Evolutionary conservation across 1,140 invertebrate genomes (phyloP).

Genomic region (Scaptodrosophila lebanonensis): DNA sequence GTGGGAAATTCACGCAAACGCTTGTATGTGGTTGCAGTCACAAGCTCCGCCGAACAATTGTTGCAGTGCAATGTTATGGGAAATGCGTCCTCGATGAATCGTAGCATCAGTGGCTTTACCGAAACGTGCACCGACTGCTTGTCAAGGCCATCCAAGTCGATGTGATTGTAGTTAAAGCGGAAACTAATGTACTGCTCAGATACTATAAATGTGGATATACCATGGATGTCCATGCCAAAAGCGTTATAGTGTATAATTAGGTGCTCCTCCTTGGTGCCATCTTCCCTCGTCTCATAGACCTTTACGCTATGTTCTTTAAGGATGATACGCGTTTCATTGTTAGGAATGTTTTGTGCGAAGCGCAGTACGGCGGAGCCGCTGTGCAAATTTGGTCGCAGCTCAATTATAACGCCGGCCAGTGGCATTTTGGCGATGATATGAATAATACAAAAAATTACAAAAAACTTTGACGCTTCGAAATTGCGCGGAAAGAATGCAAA

Average conservation of each 20-base stretch:
- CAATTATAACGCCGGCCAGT: constrained; percentile 40
- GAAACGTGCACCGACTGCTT: constrained; percentile 3
- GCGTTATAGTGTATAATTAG: constrained; percentile 29
- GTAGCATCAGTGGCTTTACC: constrained; percentile 10
- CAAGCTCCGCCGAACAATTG: constrained; percentile 27
- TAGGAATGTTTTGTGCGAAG: constrained; percentile 26
- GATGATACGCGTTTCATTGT: constrained; percentile 32
- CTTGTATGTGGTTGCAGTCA: constrained; percentile 15
- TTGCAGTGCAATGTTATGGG: constrained; percentile 27
- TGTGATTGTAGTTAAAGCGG: constrained; percentile 48
- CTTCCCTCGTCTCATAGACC: constrained; percentile 15
- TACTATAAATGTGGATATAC: constrained; percentile 32
- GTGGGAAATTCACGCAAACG: constrained; percentile 58
- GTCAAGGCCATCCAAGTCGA: constrained; percentile 36
- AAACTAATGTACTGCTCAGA: constrained; percentile 36
- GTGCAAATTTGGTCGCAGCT: constrained; percentile 50
- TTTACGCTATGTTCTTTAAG: constrained; percentile 45
- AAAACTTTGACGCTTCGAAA: no score
- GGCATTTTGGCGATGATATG: constrained; percentile 29
- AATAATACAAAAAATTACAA: no score
- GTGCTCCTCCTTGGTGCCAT: neutral
- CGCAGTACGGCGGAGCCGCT: constrained; percentile 38
- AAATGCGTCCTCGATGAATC: constrained; percentile 12
- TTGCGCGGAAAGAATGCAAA: no score
- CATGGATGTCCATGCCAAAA: constrained; percentile 45